Base-by-base conservation (phyloP, 2,888 invertebrate genomes). In the Andrena camellia region DNA sequence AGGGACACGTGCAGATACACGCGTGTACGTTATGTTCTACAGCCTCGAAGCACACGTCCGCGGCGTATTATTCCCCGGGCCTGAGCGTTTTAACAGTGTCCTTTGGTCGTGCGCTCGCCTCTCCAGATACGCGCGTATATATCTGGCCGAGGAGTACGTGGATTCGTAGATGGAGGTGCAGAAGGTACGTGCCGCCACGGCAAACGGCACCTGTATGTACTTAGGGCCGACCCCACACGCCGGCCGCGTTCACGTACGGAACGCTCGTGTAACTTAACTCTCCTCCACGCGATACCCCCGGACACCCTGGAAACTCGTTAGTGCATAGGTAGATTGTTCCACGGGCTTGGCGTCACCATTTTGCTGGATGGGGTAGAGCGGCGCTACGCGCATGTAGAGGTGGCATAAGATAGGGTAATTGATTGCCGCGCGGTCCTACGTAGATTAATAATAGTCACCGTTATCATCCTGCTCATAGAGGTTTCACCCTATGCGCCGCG, bases 341-440 rank as follows among this genome's bases (percentile, higher is more conserved):
- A 81, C 50, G 83, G 86, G 83, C 84, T 88, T 84, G 69, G 82
- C 68, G 81, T 86, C 83, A 86, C 86, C 83, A 79, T 90, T 88
- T 89, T 80, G 84, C 81, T 13, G 72, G 70, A 57, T 42, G 75
- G 73, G 80, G 52, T n/a, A 63, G 66, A 84, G 52, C 62, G 33
- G 48, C 48, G 64, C 72, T 67, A 67, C 81, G 42, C 78, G 73
- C 78, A 83, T 33, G 83, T 75, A 70, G 83, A 84, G 82, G 77
- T 79, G 78, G 84, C 86, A 83, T 89, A 87, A 90, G 90, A 90
- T 90, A 87, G 90, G 90, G 85, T 90, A 90, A 90, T 90, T 90
- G 90, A 90, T 90, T 88, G 85, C 90, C 81, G 77, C 86, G 83
- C 88, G 83, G 86, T 83, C 83, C 89, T 85, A 83, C 87, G 85